These are phyloP conservation scores for Clarias laeviceps DNA, from an alignment of 2,797 vertebrate genomes.

Conservation along the genomic window DNA sequence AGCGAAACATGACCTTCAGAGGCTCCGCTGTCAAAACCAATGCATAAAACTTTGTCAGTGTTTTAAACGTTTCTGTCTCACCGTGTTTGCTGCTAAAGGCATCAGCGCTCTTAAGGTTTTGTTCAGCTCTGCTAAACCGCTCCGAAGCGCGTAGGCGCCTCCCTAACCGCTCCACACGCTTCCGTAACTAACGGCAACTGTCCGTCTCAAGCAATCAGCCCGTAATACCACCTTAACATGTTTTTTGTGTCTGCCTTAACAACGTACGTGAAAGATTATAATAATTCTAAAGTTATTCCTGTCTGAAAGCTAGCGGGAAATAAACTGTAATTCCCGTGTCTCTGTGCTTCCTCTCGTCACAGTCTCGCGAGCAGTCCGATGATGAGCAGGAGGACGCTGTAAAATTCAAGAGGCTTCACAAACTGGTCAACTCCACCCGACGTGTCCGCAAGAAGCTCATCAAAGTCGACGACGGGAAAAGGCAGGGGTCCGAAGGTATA, in stretches of 20 bases:
- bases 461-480: slow-evolving; percentile 95
- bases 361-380: slow-evolving; percentile 97
- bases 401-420: slow-evolving; percentile 97
- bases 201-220: slow-evolving; percentile 32
- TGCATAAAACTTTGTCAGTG: not conserved
- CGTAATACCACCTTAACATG: slow-evolving; percentile 26
- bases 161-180: slow-evolving; percentile 36
- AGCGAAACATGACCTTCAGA: not conserved
- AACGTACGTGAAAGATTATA: not conserved
- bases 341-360: slow-evolving; percentile 59
- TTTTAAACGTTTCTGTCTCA: not conserved
- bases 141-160: not conserved
- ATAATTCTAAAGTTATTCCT: not conserved
- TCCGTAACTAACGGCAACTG: slow-evolving; percentile 41
- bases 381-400: slow-evolving; percentile 97
- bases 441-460: slow-evolving; percentile 96
- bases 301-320: no score
- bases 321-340: slow-evolving; percentile 23
- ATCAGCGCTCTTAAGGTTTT: not conserved
- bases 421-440: slow-evolving; percentile 96
- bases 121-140: not conserved
- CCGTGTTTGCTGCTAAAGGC: not conserved
- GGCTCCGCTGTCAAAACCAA: not conserved
- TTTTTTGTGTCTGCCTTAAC: not conserved
- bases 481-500: slow-evolving; percentile 88